Base-by-base conservation (phyloP, 2,797 vertebrate species). In the Hafferia zeledoni region DNA sequence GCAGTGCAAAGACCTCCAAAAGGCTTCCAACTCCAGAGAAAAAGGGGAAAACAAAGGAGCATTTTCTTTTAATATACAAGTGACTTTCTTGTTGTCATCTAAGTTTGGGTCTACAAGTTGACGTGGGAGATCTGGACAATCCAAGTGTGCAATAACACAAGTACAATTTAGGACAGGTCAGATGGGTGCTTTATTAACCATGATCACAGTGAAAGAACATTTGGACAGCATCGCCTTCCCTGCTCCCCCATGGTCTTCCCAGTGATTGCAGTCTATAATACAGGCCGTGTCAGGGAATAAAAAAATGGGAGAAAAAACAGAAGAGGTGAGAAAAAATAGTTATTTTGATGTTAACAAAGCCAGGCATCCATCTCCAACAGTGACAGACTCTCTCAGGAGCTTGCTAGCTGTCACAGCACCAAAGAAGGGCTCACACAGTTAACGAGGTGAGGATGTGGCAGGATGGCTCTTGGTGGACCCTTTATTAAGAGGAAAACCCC, bases 1-100 rank as follows among this genome's bases (percentile, higher is more conserved):
- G 55, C 61, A 76, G 25, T 49, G 28, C 33, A 65, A 93, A 87
- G 31, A 49, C 55, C 7, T 67, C 87, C 41, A 63, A 93, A 82
- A 76, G 31, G 7, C 25, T 69, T 76, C 33, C 81, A 87, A 76
- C 10, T 56, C 30, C 87, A 77, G 22, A 81, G 23, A 23, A 91
- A 87, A 44, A 47, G 11, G 5, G 13, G 22, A 7, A 20, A 7
- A 56, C 43, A 64, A 46, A 9, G 6, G 10, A 78, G 11, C 68
- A 33, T 89, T 52, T 71, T 85, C n/a, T 83, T 95, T 59, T 68
- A 68, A 89, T 72, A 85, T 56, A 17, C 20, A 71, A 74, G 60
- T 43, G 67, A 89, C 17, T 89, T 90, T 72, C 60, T 76, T 84
- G 25, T 56, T 86, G 87, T 63, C 23, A 70, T 61, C 85, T 78